phyloP scores from a whole-genome alignment of 2,113 vertebrate genomes.

The Misgurnus anguillicaudatus region DNA sequence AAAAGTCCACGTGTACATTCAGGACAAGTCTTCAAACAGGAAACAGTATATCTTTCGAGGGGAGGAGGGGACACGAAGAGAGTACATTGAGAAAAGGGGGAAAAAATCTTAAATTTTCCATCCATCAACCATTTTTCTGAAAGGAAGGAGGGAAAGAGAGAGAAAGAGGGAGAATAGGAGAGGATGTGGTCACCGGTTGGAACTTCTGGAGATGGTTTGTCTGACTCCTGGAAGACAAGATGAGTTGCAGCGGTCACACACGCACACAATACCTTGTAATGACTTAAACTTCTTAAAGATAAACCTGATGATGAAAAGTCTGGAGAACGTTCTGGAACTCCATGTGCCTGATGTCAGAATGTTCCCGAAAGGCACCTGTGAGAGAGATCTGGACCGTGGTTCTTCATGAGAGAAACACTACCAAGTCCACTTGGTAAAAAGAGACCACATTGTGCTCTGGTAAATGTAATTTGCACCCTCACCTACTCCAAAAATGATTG shows the following conservation, averaged over 20 bases:
- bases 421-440: constrained; percentile 62
- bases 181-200: constrained; percentile 26
- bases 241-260: constrained; percentile 29
- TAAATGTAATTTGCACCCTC: constrained; percentile 60
- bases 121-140: neutral
- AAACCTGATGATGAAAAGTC: neutral
- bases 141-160: neutral
- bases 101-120: constrained; percentile 32
- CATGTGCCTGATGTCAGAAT: neutral
- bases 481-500: constrained; percentile 48
- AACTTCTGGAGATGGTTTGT: constrained; percentile 31
- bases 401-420: constrained; percentile 49
- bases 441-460: constrained; percentile 63
- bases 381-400: neutral
- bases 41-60: constrained; percentile 30
- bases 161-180: neutral
- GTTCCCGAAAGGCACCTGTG: constrained; percentile 1
- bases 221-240: constrained; percentile 24
- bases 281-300: neutral
- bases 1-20: constrained; percentile 24
- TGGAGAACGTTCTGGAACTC: neutral
- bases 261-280: neutral
- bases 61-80: neutral
- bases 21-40: constrained; percentile 19
- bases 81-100: neutral